A percentile compares a stretch with the other conserved stretches of the same genome.
Conservation (phyloP, 2,113 vertebrate species). For the Nannospalax galili region DNA sequence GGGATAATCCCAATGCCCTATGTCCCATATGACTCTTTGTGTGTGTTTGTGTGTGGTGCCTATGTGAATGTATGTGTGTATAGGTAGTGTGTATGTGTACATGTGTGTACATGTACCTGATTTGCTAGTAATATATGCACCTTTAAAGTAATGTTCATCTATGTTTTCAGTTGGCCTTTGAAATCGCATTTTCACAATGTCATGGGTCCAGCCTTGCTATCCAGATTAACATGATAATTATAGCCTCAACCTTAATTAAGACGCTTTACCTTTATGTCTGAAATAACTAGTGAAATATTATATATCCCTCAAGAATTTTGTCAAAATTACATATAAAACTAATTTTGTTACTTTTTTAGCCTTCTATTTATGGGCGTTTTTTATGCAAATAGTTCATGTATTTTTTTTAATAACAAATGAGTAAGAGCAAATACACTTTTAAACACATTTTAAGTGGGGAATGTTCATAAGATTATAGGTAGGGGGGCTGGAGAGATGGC, state of each 20-base stretch:
- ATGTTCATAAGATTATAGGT: background rate
- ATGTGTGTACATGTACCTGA: background rate
- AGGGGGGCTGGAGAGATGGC: too few relatives aligned
- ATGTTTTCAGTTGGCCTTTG: background rate
- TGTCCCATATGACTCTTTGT: background rate
- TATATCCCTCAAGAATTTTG: background rate
- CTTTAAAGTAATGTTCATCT: background rate
- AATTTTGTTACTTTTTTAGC: background rate
- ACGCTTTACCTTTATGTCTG: background rate
- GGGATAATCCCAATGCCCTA: background rate
- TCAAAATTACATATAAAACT: background rate
- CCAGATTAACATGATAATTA: background rate
- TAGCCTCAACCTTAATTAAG: background rate
- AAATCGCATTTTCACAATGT: background rate
- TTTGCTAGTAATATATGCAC: background rate
- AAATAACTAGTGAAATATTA: background rate
- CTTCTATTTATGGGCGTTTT: background rate
- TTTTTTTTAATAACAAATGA: background rate
- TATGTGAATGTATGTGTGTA: background rate
- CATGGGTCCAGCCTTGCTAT: background rate
- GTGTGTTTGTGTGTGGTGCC: background rate
- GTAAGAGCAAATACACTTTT: background rate
- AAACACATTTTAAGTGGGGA: background rate
- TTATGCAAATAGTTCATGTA: background rate
- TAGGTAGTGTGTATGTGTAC: background rate